Base-by-base conservation (phyloP, 2,888 invertebrate species). In the Branchellion lobata region DNA sequence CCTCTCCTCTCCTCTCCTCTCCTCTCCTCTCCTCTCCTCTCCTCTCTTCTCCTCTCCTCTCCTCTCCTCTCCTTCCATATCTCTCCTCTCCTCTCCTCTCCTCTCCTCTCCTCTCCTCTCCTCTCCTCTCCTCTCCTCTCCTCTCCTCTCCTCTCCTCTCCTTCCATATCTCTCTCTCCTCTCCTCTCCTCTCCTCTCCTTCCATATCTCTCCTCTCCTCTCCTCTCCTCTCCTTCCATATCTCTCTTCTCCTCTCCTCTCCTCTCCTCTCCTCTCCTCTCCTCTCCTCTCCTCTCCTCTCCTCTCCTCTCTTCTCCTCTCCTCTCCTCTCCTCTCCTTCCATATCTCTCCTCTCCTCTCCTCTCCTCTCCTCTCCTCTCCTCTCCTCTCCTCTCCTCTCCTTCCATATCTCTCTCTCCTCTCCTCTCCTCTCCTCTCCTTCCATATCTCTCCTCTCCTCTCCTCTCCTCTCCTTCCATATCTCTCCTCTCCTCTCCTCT, bases 341-440 rank as follows among this genome's bases (percentile, higher is more conserved):
- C n/a, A n/a, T n/a, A n/a, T 57, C n/a, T 51, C 53, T 51, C 53
- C 53, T 51, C 53, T 51, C 53, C 53, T 51, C 53, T 51, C 53
- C 53, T 51, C 53, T 51, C 53, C 53, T 51, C 53, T 51, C 53
- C 53, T 51, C 53, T 51, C 53, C 53, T 51, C 53, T 51, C 53
- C 53, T 51, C 53, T 51, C 53, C 53, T 51, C 53, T 51, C 53
- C 53, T 51, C 53, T 51, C 53, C 53, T 51, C 53, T n/a, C n/a
- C n/a, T n/a, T n/a, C n/a, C n/a, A n/a, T n/a, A n/a, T n/a, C n/a
- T n/a, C n/a, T n/a, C n/a, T 51, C 53, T 51, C 53, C 53, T 51
- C 53, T 51, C 53, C 53, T 51, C 53, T 51, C 53, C 53, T 51
- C 53, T 51, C 53, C 53, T 51, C 53, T 51, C 53, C 53, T 51